These are phyloP conservation scores for Toxostoma redivivum DNA, from an alignment of 2,113 vertebrate genomes.

Conservation along the genomic window DNA sequence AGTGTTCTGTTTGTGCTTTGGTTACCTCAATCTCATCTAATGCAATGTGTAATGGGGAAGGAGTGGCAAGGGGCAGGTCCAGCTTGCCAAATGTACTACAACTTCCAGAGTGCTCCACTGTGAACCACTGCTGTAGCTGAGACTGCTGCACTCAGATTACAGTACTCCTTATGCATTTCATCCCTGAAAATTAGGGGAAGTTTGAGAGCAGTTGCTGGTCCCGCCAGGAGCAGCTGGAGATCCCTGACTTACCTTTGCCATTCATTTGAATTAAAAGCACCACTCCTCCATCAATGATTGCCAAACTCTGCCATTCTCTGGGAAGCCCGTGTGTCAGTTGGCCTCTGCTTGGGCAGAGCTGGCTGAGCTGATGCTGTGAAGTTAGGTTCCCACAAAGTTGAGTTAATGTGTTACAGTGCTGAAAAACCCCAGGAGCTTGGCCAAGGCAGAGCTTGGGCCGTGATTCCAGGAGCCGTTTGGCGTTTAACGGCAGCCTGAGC, in stretches of 20 bases:
- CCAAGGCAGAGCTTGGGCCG: neutral
- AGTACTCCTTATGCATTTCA: rapidly evolving
- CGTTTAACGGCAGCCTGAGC: neutral
- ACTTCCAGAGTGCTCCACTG: rapidly evolving
- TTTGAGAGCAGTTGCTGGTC: neutral
- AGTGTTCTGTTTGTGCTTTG: no score
- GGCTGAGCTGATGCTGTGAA: neutral
- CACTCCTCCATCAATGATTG: rapidly evolving
- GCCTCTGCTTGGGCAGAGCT: rapidly evolving
- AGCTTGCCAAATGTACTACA: rapidly evolving
- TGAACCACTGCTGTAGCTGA: neutral
- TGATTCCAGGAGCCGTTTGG: neutral
- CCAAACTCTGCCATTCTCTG: no score
- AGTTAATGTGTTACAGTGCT: conserved; percentile 39
- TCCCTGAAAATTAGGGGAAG: neutral
- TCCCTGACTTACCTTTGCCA: neutral
- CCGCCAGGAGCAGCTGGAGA: neutral
- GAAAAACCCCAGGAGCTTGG: neutral
- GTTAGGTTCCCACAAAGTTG: neutral
- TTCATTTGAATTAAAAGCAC: neutral
- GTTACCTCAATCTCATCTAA: no score
- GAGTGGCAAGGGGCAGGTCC: neutral
- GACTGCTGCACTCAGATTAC: neutral
- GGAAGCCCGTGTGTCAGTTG: neutral
- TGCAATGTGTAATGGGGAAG: rapidly evolving